Conservation (phyloP, 2,113 vertebrate species). For the Puntigrus tetrazona region DNA sequence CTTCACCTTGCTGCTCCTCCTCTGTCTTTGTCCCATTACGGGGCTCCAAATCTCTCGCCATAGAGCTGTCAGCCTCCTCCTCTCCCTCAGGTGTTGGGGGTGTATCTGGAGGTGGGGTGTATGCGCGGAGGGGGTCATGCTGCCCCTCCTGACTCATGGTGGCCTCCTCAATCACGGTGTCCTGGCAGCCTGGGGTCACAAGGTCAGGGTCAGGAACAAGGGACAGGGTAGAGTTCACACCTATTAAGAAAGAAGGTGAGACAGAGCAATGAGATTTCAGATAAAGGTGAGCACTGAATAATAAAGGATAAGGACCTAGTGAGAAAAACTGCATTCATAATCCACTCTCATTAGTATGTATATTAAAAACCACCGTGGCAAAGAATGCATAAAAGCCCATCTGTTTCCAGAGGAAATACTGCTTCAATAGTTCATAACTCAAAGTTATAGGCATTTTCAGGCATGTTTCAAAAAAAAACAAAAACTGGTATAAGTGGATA, state of each 20-base stretch:
- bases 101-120: conserved; percentile 66
- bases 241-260: conserved; percentile 26
- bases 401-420: not conserved
- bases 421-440: not conserved
- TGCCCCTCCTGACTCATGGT: conserved; percentile 81
- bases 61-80: conserved; percentile 20
- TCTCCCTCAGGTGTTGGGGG: conserved; percentile 52
- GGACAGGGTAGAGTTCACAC: conserved; percentile 14
- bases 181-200: conserved; percentile 27
- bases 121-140: conserved; percentile 66
- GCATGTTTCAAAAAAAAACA: no score
- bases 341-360: not conserved
- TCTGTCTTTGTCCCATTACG: conserved; percentile 27
- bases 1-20: conserved; percentile 20
- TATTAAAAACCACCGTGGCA: not conserved
- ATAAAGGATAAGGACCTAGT: not conserved
- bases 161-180: conserved; percentile 56
- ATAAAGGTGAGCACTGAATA: not conserved
- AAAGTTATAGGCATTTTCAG: not conserved
- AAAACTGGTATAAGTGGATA: no score
- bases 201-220: conserved; percentile 13
- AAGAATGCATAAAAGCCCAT: not conserved
- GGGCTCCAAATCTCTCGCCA: not conserved
- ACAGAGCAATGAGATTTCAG: not conserved
- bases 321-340: not conserved